phyloP scores from a whole-genome alignment of 2,113 vertebrate species.

The Ellobius talpinus region DNA sequence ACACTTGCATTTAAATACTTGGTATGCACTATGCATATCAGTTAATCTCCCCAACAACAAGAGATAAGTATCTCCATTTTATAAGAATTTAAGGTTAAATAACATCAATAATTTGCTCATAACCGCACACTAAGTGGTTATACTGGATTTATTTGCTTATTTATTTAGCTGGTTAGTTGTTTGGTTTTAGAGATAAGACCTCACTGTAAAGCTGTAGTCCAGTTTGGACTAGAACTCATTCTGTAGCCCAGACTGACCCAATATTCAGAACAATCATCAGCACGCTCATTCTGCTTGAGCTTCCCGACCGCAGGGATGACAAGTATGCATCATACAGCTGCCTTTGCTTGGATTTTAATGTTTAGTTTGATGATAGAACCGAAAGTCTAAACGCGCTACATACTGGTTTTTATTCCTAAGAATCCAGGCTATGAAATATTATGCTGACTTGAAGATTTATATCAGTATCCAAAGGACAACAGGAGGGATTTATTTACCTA shows the following conservation, averaged over 20 bases:
- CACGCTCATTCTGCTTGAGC: neutral
- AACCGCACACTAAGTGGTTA: neutral
- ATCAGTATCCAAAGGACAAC: slow-evolving; percentile 22
- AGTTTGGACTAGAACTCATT: neutral
- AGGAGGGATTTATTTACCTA: neutral
- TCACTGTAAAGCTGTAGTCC: neutral
- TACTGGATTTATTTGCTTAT: slow-evolving; percentile 16
- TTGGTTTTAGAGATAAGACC: neutral
- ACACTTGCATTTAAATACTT: slow-evolving; percentile 13
- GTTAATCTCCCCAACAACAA: neutral
- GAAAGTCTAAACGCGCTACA: neutral
- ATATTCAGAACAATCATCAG: neutral
- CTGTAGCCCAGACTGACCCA: too few relatives aligned
- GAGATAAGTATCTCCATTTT: neutral
- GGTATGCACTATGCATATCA: neutral
- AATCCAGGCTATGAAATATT: slow-evolving; percentile 25
- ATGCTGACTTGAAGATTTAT: neutral
- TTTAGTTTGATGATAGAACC: neutral
- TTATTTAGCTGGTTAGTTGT: neutral
- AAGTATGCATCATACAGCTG: neutral
- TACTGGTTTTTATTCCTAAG: neutral
- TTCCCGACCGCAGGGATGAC: too few relatives aligned
- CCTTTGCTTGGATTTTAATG: neutral
- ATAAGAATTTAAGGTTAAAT: neutral
- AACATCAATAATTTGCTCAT: neutral